Percentiles rank a stretch among this genome's conserved stretches.
phyloP scores from a whole-genome alignment of 2,888 invertebrate species.

The Oegoconia quadripuncta region DNA sequence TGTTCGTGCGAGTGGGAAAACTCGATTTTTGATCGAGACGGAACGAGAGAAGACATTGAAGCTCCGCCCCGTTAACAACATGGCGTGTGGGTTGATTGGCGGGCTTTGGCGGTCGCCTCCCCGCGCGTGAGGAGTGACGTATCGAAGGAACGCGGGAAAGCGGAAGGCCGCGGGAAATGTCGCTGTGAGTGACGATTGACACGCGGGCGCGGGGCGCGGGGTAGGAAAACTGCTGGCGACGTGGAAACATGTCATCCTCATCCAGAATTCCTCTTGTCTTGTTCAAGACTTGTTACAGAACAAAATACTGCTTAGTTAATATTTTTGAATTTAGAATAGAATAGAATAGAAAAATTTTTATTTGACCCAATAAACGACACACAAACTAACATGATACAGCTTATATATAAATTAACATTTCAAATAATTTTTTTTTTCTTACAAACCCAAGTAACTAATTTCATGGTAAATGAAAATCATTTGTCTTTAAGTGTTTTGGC shows the following conservation, averaged over 20 bases:
- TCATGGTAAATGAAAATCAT: no score
- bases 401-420: no score
- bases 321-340: no score
- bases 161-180: constrained; percentile 52
- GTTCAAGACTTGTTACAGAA: neutral
- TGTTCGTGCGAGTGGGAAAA: constrained; percentile 53
- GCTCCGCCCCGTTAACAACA: constrained; percentile 82
- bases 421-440: no score
- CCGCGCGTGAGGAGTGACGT: constrained; percentile 39
- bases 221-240: constrained; percentile 31
- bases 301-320: neutral
- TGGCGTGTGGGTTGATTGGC: constrained; percentile 82
- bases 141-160: constrained; percentile 56
- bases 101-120: constrained; percentile 60
- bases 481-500: no score
- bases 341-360: no score
- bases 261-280: no score
- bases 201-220: constrained; percentile 25
- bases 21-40: constrained; percentile 44
- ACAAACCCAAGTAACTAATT: no score
- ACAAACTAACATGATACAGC: no score
- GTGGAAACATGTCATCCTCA: constrained; percentile 16
- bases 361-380: no score
- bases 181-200: constrained; percentile 33
- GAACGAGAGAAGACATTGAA: constrained; percentile 37